Evolutionary conservation across 1,140 invertebrate genomes (phyloP), one percentile per base, ranked within the genome.

Genomic region (Centruroides sculpturatus): DNA sequence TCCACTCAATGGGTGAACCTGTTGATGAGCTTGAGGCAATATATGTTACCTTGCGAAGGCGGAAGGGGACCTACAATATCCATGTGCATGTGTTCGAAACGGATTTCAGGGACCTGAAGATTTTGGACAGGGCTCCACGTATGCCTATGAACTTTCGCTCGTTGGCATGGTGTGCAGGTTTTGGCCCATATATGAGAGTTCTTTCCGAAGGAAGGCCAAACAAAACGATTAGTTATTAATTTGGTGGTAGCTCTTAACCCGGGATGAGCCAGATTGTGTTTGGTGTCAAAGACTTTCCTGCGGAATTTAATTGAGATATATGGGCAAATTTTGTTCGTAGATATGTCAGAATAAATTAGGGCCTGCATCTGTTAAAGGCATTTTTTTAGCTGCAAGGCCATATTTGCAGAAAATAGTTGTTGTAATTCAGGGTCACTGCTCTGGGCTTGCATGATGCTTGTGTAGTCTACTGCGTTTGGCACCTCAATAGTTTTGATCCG

Each of bases 261-360:
- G n/a, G 55, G 55, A 63, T 64, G 59, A 35, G 55, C 23, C 4
- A 58, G 49, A 35, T 59, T 41, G 53, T 59, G 36, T 46, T 63
- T 8, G 12, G 12, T 46, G 10, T 55, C n/a, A 11, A 64, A 63
- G 3, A 62, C 56, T 34, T 2, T 9, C 48, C 36, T 49, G 11
- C 36, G 36, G 41, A 55, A 63, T 7, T 35, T 13, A 35, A 35
- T 13, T 46, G 56, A 56, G 5, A 62, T 23, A n/a, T 23, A 59
- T 13, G 63, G 60, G 7, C 61, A 5, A 23, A 54, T 56, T 13
- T 23, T 56, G 10, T 55, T 46, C 13, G 46, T 6, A 3, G 55
- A 41, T 5, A 4, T 50, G 47, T 64, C 56, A 51, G 61, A 64
- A 23, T 46, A 59, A 10, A 64, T 23, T 7, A 3, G 41, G 8